These are phyloP conservation scores for Phytoseiulus persimilis DNA, from an alignment of 2,888 invertebrate species.

Conservation along the genomic window DNA sequence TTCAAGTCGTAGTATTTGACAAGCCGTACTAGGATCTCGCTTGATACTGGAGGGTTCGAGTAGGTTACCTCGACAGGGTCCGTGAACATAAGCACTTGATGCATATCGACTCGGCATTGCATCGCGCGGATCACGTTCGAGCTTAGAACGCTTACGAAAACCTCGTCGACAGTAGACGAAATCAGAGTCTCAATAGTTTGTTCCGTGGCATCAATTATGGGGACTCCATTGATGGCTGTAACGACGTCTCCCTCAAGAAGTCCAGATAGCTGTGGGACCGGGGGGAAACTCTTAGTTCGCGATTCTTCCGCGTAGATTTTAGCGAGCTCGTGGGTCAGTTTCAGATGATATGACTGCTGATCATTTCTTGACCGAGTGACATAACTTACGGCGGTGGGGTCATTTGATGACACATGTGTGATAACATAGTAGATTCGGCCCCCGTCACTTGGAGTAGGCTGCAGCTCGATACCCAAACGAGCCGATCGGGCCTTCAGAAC, in stretches of 20 bases:
- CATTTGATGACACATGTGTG: neutral
- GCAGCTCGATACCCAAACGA: neutral
- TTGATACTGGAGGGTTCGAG: neutral
- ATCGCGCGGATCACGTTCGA: neutral
- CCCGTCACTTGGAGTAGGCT: constrained; percentile 11
- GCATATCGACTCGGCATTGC: neutral
- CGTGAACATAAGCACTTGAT: neutral
- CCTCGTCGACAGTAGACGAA: neutral
- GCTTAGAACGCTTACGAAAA: neutral
- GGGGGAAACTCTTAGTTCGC: too few relatives aligned
- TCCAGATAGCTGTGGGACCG: neutral
- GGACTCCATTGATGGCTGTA: neutral
- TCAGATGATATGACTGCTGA: too few relatives aligned
- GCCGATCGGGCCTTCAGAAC: neutral
- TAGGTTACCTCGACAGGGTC: constrained; percentile 9
- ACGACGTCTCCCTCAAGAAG: constrained; percentile 15
- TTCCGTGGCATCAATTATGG: neutral
- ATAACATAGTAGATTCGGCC: constrained; percentile 15
- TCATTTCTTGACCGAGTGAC: neutral
- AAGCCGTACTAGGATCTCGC: neutral
- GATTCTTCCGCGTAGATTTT: too few relatives aligned
- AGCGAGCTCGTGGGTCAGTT: too few relatives aligned
- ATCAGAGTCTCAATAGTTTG: neutral
- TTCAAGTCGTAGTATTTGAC: constrained; percentile 18
- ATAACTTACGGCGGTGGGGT: constrained; percentile 12